phyloP scores from a whole-genome alignment of 92 coral and sea anemone species.

The Phenganax marumi region DNA sequence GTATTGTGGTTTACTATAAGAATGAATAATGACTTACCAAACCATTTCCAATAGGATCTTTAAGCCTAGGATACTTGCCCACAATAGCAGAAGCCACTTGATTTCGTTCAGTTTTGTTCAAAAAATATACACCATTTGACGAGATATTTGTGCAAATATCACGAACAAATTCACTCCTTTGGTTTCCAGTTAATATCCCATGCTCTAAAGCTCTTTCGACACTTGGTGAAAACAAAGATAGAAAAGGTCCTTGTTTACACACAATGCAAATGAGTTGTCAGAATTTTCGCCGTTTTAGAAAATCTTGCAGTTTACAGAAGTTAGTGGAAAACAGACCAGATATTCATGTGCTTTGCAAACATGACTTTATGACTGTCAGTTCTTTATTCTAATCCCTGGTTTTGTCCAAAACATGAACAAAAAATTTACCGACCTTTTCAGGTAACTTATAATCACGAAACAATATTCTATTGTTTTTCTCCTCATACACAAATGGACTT shows the following conservation, averaged over 20 bases:
- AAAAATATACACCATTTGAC: neutral
- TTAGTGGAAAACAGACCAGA: no score
- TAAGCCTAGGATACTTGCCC: neutral
- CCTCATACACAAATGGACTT: no score
- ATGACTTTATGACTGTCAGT: no score
- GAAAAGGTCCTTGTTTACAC: neutral
- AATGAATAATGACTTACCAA: neutral
- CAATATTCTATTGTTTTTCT: no score
- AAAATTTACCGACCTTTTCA: no score
- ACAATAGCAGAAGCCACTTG: constrained; percentile 3
- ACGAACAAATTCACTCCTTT: neutral
- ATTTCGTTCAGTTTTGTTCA: neutral
- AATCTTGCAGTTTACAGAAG: no score
- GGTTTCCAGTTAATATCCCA: neutral
- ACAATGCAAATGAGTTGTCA: no score
- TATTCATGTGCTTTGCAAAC: no score
- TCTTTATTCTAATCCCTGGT: no score
- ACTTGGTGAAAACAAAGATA: neutral
- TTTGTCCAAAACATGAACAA: no score
- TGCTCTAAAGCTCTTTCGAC: neutral
- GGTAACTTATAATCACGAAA: no score
- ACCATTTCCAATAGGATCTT: constrained; percentile 13
- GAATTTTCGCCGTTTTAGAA: no score
- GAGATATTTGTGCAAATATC: neutral
- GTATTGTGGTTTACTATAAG: neutral